phyloP scores from a whole-genome alignment of 2,797 vertebrate species.

The Darevskia mixta region DNA sequence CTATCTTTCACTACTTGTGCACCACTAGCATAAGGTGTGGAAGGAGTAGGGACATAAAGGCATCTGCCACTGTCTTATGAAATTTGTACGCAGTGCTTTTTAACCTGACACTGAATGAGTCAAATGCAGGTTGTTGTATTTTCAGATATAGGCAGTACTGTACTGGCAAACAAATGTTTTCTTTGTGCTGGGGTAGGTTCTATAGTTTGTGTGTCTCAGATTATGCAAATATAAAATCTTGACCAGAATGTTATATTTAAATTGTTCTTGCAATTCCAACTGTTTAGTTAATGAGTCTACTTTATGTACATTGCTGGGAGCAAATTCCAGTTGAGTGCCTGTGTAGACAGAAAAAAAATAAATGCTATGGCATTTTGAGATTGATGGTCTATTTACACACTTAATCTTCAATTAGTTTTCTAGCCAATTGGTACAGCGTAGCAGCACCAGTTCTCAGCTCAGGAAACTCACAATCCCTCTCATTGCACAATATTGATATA shows the following conservation, averaged over 20 bases:
- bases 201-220: background rate
- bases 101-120: accelerated
- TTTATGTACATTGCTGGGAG: background rate
- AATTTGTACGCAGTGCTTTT: background rate
- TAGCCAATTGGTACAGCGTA: background rate
- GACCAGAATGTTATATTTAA: background rate
- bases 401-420: background rate
- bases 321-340: slow-evolving; percentile 3
- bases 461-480: background rate
- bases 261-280: background rate
- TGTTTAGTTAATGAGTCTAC: background rate
- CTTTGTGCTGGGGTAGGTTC: background rate
- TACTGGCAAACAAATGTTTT: background rate
- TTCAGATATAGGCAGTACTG: background rate
- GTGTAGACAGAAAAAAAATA: background rate
- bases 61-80: background rate
- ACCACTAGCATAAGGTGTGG: background rate
- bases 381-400: background rate
- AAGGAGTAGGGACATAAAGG: background rate
- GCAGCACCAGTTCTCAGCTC: background rate
- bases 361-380: background rate
- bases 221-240: background rate
- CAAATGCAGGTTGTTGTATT: background rate
- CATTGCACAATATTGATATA: background rate
- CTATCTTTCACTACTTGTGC: background rate